phyloP scores from a whole-genome alignment of 1,140 invertebrate species.

The Lamellibrachia luymesi region DNA sequence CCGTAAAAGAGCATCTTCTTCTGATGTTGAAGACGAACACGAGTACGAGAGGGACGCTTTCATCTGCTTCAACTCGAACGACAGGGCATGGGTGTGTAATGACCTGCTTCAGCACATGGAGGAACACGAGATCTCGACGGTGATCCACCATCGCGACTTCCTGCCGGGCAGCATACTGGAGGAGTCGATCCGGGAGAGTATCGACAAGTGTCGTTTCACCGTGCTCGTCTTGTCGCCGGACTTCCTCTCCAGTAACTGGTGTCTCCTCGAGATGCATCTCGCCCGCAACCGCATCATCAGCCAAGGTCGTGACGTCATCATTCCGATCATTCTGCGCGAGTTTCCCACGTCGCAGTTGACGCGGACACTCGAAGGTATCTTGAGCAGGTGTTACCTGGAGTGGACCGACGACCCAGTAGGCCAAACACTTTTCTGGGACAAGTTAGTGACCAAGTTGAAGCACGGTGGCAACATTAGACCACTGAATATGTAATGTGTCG shows the following conservation, averaged over 20 bases:
- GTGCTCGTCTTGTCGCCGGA: background rate
- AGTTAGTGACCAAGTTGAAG: too few species aligned
- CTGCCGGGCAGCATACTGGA: slow-evolving; percentile 7
- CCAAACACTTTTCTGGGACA: too few species aligned
- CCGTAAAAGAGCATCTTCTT: too few species aligned
- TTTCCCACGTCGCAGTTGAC: background rate
- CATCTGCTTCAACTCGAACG: background rate
- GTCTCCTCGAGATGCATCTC: slow-evolving; percentile 15
- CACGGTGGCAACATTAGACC: too few species aligned
- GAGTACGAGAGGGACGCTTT: background rate
- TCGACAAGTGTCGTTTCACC: slow-evolving; percentile 22
- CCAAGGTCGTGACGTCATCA: too few species aligned
- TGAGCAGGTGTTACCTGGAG: too few species aligned
- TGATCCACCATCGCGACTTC: slow-evolving; percentile 14
- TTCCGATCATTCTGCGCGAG: background rate
- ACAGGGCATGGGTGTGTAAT: background rate
- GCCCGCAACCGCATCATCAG: background rate
- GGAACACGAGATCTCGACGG: background rate
- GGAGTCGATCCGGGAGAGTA: slow-evolving; percentile 11
- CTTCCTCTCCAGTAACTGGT: slow-evolving; percentile 21
- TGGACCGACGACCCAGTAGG: too few species aligned
- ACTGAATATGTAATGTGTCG: too few species aligned
- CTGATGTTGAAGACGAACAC: too few species aligned
- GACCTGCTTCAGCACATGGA: slow-evolving; percentile 18
- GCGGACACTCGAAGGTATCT: background rate